Conservation (phyloP, 2,888 invertebrate species). For the Campopleginae sp. region DNA sequence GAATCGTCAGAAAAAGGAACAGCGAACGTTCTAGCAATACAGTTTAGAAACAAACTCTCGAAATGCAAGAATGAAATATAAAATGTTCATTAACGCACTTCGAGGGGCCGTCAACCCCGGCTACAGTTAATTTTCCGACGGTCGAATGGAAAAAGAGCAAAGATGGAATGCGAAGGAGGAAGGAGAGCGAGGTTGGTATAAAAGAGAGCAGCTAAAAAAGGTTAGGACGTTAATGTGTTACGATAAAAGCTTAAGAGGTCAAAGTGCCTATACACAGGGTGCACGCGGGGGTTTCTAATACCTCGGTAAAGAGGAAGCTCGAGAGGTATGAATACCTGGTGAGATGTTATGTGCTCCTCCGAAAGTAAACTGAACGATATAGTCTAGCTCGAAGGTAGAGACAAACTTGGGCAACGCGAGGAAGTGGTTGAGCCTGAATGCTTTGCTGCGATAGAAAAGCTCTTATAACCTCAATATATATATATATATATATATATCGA, state of each 20-base stretch:
- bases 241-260: conserved; percentile 68
- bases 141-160: conserved; percentile 48
- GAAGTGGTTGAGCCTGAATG: conserved; percentile 42
- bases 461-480: conserved; percentile 10
- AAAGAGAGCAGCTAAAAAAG: conserved; percentile 44
- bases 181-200: conserved; percentile 45
- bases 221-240: conserved; percentile 62
- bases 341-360: conserved; percentile 27
- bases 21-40: not conserved
- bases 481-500: not conserved
- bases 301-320: conserved; percentile 61
- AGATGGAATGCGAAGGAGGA: conserved; percentile 46
- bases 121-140: conserved; percentile 8
- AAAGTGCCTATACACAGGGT: conserved; percentile 60
- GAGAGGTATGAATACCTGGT: conserved; percentile 57
- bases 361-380: conserved; percentile 50
- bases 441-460: conserved; percentile 52
- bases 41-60: not conserved
- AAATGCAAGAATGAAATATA: not conserved
- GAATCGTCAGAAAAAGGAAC: not conserved
- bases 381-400: conserved; percentile 28
- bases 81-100: conserved; percentile 12
- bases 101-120: conserved; percentile 22
- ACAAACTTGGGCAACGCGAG: conserved; percentile 33
- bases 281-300: conserved; percentile 65